A percentile compares a stretch with the other conserved stretches of the same genome.
phyloP scores from a whole-genome alignment of 2,113 vertebrate genomes.

The Capricornis sumatraensis region DNA sequence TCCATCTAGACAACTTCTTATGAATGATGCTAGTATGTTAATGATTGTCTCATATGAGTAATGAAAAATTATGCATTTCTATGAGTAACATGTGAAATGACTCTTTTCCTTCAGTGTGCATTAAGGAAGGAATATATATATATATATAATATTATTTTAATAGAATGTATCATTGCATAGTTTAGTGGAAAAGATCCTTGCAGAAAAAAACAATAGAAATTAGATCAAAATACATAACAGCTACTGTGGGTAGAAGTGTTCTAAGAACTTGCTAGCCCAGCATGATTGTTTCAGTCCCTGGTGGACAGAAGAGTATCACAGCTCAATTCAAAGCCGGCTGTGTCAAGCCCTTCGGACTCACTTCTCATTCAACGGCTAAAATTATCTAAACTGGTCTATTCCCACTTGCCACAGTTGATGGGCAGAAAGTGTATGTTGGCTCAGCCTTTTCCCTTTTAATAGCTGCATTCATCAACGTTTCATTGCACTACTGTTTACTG shows the following conservation, averaged over 20 bases:
- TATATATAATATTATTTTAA: background rate
- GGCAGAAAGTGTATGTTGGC: conserved; percentile 30
- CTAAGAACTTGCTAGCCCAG: background rate
- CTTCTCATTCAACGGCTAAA: conserved; percentile 42
- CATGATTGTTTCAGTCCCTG: background rate
- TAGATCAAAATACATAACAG: background rate
- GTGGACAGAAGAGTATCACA: background rate
- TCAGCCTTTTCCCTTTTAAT: conserved; percentile 28
- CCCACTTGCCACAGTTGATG: conserved; percentile 25
- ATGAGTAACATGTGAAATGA: background rate
- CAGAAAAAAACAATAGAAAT: background rate
- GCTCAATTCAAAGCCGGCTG: conserved; percentile 21
- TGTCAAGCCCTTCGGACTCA: conserved; percentile 35
- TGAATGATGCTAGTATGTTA: background rate
- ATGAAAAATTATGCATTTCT: background rate
- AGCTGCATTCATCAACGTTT: conserved; percentile 43
- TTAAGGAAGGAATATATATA: background rate
- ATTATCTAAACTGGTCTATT: conserved; percentile 55
- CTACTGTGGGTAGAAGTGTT: background rate
- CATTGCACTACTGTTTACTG: conserved; percentile 49
- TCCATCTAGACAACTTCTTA: background rate
- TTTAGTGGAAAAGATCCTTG: background rate
- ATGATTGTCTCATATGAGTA: background rate
- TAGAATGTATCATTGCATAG: background rate
- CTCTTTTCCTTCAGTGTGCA: background rate